Conservation (phyloP, 2,113 vertebrate species). For the Phyllostomus discolor region DNA sequence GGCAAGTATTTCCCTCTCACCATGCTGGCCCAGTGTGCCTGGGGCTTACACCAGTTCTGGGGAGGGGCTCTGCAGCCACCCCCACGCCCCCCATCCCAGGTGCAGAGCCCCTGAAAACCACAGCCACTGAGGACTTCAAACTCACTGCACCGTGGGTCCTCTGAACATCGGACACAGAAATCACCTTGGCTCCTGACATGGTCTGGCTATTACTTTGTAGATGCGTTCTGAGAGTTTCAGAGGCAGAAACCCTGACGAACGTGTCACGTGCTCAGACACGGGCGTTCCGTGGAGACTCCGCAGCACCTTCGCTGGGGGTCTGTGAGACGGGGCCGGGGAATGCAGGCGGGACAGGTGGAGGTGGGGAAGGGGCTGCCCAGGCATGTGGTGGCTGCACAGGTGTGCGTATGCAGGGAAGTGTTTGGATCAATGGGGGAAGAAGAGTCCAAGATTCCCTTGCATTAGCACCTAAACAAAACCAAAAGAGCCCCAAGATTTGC, state of each 20-base stretch:
- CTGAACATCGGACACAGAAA: background rate
- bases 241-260: background rate
- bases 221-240: background rate
- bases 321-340: fast-evolving
- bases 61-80: background rate
- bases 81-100: background rate
- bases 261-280: background rate
- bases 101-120: background rate
- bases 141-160: fast-evolving
- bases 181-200: background rate
- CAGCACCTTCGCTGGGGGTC: background rate
- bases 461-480: conserved; percentile 24
- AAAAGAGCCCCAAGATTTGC: background rate
- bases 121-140: background rate
- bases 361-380: background rate
- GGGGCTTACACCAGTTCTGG: conserved; percentile 32
- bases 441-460: background rate
- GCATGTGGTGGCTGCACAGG: background rate
- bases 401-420: background rate
- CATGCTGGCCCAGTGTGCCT: conserved; percentile 41
- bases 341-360: fast-evolving
- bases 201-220: background rate
- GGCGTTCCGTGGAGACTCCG: fast-evolving
- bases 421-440: background rate
- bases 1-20: conserved; percentile 75